These are phyloP conservation scores for Bombus huntii DNA, from an alignment of 1,140 invertebrate genomes.

Conservation along the genomic window DNA sequence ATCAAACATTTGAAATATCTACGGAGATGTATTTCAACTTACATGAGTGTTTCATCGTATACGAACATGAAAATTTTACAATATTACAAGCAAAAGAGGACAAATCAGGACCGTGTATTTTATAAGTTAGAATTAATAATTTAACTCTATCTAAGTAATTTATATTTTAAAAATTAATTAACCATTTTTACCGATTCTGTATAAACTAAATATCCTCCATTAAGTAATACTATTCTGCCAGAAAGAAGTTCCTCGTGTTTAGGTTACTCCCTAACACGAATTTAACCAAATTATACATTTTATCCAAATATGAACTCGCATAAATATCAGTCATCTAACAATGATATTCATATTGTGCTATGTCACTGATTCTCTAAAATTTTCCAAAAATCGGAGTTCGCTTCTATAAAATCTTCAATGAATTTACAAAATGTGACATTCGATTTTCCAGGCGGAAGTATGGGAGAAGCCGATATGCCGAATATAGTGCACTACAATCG, in stretches of 20 bases:
- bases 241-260: no score
- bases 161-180: neutral
- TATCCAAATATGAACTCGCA: no score
- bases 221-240: no score
- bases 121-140: neutral
- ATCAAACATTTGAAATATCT: neutral
- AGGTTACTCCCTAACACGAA: neutral
- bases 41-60: neutral
- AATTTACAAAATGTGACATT: neutral
- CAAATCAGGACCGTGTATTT: no score
- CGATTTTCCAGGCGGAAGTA: slow-evolving; percentile 75
- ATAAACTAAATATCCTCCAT: no score
- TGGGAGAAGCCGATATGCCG: slow-evolving; percentile 82
- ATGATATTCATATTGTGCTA: neutral
- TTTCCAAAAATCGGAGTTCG: neutral
- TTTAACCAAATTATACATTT: neutral
- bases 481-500: slow-evolving; percentile 84
- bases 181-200: neutral
- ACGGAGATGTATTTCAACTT: neutral
- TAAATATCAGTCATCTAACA: neutral
- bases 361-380: neutral
- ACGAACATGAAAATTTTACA: neutral
- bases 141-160: neutral
- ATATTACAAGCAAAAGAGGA: no score
- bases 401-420: neutral